Base-by-base conservation (phyloP, 30 jellyfish, hydroid and myxozoan genomes). In the Cassiopea xamachana region DNA sequence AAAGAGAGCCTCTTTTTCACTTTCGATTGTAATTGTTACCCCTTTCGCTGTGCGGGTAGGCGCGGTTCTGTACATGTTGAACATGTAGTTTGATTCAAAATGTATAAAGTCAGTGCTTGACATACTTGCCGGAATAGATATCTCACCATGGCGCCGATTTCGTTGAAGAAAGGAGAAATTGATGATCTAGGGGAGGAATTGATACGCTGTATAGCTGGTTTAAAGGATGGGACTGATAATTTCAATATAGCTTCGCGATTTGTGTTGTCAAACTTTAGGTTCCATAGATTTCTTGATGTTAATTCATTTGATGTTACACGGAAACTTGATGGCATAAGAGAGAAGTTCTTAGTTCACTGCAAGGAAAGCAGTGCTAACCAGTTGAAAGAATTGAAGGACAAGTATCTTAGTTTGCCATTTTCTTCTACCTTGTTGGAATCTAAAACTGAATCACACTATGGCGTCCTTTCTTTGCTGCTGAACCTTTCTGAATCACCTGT, bases 281-380 rank as follows among this genome's bases (percentile, higher is more conserved):
- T 94, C 68, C 93, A 94, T 74, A 81, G 92, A 43, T 94, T 94
- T 74, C 96, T 94, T 1, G 98, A 94, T 75, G 98, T 94, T 2
- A 94, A 94, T 69, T 90, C 98, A 15, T 80, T 80, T 45, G 97
- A 94, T 68, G 95, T 94, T 18, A 27, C 93, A 67, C 73, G 96
- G 48, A 48, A 79, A 48, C 43, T 94, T 15, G 85, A 96, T 58
- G 98, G 98, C 86, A 87, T 87, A 60, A 48, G 75, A 15, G 83
- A 77, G 44, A 94, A 94, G 86, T 94, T 94, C 80, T 39, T 47
- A 7, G 81, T 94, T 67, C 92, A 90, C 83, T 94, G 96, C 69
- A 89, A 89, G 59, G 93, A 86, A 68, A 60, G 45, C 48, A 94
- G 91, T 73, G 97, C 98, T 16, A 46, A 60, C 18, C 88, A 85